Conservation (phyloP, 2,797 vertebrate genomes). For the Phrynocephalus forsythii region DNA sequence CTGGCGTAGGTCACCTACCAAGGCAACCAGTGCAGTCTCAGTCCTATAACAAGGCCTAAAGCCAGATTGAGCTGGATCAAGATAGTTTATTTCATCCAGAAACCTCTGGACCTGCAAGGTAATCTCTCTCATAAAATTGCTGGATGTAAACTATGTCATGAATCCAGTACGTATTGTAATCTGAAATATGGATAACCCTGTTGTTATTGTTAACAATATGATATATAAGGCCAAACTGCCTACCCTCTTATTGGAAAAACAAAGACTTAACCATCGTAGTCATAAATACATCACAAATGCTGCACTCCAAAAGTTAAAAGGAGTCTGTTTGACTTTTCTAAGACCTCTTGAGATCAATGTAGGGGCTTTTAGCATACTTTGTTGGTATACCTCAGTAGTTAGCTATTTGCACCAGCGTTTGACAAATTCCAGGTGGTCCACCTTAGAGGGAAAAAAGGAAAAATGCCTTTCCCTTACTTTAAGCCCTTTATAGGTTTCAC, state of each 20-base stretch:
- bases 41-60: too few relatives aligned
- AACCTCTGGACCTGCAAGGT: neutral
- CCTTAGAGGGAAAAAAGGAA: neutral
- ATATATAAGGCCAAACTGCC: neutral
- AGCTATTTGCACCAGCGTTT: neutral
- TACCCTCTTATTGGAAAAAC: neutral
- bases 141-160: too few relatives aligned
- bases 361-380: neutral
- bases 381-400: conserved; percentile 1
- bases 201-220: neutral
- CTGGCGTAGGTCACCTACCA: too few relatives aligned
- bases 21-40: too few relatives aligned
- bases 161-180: too few relatives aligned
- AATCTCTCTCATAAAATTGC: neutral
- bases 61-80: too few relatives aligned
- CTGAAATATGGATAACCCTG: neutral
- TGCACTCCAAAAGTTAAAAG: neutral
- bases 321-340: neutral
- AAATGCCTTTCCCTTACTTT: neutral
- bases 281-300: neutral
- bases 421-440: conserved; percentile 10
- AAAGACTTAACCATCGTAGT: too few relatives aligned
- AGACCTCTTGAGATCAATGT: neutral
- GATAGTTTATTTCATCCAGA: too few relatives aligned
- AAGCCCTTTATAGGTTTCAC: neutral